A percentile compares a stretch with the other conserved stretches of the same genome.
phyloP scores from a whole-genome alignment of 2,888 invertebrate species.

The Eupelmus urozonus region DNA sequence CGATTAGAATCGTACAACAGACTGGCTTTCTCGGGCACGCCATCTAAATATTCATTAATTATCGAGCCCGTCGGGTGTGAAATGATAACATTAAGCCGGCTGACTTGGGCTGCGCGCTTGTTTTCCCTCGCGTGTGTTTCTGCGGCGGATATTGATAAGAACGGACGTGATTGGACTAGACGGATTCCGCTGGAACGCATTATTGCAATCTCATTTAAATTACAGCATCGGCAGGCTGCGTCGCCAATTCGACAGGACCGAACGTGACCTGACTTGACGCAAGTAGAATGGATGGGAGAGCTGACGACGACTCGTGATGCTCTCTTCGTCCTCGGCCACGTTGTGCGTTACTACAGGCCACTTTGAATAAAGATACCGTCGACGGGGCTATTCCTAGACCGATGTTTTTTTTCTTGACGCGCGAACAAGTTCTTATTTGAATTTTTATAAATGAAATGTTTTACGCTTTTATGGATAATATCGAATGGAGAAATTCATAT shows the following conservation, averaged over 20 bases:
- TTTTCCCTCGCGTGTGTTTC: conserved; percentile 33
- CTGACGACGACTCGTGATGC: neutral
- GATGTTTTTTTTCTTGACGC: neutral
- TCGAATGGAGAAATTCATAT: no score
- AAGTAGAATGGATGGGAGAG: conserved; percentile 37
- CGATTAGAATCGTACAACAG: neutral
- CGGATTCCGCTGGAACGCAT: conserved; percentile 61
- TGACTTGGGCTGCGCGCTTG: neutral
- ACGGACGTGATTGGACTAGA: conserved; percentile 64
- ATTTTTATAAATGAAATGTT: no score
- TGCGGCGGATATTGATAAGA: conserved; percentile 63
- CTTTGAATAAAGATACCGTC: conserved; percentile 38
- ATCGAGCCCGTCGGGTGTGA: conserved; percentile 10
- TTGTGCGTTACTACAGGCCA: neutral
- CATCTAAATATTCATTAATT: conserved; percentile 33
- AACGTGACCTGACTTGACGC: conserved; percentile 66
- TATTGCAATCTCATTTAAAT: conserved; percentile 67
- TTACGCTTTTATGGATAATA: no score
- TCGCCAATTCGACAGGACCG: conserved; percentile 63
- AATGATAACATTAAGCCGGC: conserved; percentile 19
- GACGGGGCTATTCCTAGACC: neutral
- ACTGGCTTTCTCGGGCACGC: no score
- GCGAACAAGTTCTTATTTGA: neutral
- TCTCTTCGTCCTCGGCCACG: neutral
- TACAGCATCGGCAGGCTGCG: conserved; percentile 63